Base-by-base conservation (phyloP, 2,113 vertebrate genomes). In the Cyanistes caeruleus region DNA sequence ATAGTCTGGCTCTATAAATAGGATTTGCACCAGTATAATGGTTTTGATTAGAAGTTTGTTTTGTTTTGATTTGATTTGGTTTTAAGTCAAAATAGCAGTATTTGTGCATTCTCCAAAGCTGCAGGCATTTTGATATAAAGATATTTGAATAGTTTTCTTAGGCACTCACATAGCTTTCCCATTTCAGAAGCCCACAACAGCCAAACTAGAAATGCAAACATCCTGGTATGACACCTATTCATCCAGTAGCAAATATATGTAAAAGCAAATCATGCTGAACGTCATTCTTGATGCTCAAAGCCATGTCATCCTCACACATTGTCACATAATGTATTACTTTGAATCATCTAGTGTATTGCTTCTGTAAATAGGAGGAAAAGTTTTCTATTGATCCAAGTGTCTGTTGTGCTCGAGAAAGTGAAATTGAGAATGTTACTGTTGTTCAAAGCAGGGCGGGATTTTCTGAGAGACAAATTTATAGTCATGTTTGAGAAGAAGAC, bases 171-270 rank as follows among this genome's bases (percentile, higher is more conserved):
- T 21, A 69, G 7, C 51, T 69, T 93, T 87, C 31, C 37, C 24
- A 24, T 58, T 82, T 87, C 65, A 84, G 74, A 82, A 87, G 72
- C 15, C 25, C 31, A 59, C 75, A 84, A 15, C 25, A 70, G 56
- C 72, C 88, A 79, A 91, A 94, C 56, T 33, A 52, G 52, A 92
- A 87, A 85, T 87, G 52, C 64, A 84, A 59, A 96, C 59, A 23
- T 72, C 67, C 62, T 46, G 7, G 14, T 75, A 31, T 64, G 33
- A 60, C 75, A 88, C 53, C 31, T 76, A 18, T 53, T 87, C 28
- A 35, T 79, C 83, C 52, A 80, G 72, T 44, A 89, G 52, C 76
- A 90, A 86, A 95, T 60, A 64, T 3, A 64, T n/a, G 7, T n/a
- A 13, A 68, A 93, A 74, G 22, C 85, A 85, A 90, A 39, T 24